phyloP scores from a whole-genome alignment of 2,113 vertebrate genomes.

The Hemichromis elongatus region DNA sequence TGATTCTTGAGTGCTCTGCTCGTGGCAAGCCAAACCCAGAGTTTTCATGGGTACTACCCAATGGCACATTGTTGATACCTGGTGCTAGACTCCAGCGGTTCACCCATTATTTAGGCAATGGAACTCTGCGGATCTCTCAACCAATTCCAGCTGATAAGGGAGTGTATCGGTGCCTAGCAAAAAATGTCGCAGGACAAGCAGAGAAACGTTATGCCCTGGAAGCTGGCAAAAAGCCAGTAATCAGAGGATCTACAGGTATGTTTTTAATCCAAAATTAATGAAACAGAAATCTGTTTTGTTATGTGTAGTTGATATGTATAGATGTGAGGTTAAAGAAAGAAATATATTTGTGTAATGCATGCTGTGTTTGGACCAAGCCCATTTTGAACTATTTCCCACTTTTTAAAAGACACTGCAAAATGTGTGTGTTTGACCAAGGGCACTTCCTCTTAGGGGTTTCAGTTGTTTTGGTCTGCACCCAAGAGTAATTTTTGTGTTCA shows the following conservation, averaged over 20 bases:
- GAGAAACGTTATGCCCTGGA: conserved; percentile 75
- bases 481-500: not conserved
- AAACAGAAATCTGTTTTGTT: not conserved
- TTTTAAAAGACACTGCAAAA: not conserved
- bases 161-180: conserved; percentile 74
- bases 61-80: conserved; percentile 64
- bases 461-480: not conserved
- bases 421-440: not conserved
- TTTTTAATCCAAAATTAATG: not conserved
- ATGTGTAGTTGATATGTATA: not conserved
- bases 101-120: conserved; percentile 63
- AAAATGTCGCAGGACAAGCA: conserved; percentile 76
- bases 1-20: conserved; percentile 67
- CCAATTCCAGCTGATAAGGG: conserved; percentile 67
- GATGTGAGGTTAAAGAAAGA: not conserved
- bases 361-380: not conserved
- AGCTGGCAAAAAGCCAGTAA: conserved; percentile 69
- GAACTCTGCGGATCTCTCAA: conserved; percentile 66
- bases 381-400: not conserved
- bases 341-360: not conserved
- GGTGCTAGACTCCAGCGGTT: conserved; percentile 68
- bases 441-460: not conserved
- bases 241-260: conserved; percentile 65
- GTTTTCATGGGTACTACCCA: conserved; percentile 75
- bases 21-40: conserved; percentile 73